These are phyloP conservation scores for Hydrolagus colliei DNA, from an alignment of 2,797 vertebrate genomes.

Conservation along the genomic window DNA sequence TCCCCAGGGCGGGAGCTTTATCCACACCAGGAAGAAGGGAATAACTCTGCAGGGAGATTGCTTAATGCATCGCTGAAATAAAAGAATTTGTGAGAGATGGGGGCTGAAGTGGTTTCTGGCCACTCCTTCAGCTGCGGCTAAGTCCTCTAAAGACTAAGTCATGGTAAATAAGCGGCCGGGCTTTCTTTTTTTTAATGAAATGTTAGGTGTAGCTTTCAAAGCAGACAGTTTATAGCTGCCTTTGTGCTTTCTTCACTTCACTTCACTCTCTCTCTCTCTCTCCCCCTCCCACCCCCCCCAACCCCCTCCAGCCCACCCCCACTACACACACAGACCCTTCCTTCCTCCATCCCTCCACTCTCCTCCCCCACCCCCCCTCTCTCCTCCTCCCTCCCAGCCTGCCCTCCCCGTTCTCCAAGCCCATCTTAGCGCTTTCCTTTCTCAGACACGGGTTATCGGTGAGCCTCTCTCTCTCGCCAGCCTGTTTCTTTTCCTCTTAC, in stretches of 20 bases:
- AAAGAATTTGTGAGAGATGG: conserved; percentile 97
- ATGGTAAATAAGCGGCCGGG: conserved; percentile 75
- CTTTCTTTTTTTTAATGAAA: conserved; percentile 80
- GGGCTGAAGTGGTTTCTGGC: conserved; percentile 63
- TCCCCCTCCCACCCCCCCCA: not conserved
- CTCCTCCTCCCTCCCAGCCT: conserved; percentile 38
- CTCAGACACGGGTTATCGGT: not conserved
- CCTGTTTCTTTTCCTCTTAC: not conserved
- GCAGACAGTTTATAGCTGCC: conserved; percentile 70
- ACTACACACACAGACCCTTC: conserved; percentile 38
- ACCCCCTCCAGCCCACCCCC: too few relatives aligned
- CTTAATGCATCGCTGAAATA: conserved; percentile 99
- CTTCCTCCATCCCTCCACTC: conserved; percentile 49
- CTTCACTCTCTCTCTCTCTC: too few relatives aligned
- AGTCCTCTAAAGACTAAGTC: conserved; percentile 71
- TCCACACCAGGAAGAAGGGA: conserved; percentile 99
- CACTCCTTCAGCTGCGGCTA: conserved; percentile 88
- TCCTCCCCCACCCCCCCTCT: conserved; percentile 10
- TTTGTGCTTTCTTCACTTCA: conserved; percentile 56
- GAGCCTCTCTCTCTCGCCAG: not conserved
- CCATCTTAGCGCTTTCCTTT: not conserved
- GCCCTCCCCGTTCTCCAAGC: not conserved
- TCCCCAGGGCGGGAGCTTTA: conserved; percentile 90
- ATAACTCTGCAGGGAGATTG: conserved; percentile 95
- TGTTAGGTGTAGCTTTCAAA: conserved; percentile 84